A percentile compares a stretch with the other conserved stretches of the same genome.
Conservation (phyloP, 2,797 vertebrate genomes). For the Hapalemur alaotrensis region DNA sequence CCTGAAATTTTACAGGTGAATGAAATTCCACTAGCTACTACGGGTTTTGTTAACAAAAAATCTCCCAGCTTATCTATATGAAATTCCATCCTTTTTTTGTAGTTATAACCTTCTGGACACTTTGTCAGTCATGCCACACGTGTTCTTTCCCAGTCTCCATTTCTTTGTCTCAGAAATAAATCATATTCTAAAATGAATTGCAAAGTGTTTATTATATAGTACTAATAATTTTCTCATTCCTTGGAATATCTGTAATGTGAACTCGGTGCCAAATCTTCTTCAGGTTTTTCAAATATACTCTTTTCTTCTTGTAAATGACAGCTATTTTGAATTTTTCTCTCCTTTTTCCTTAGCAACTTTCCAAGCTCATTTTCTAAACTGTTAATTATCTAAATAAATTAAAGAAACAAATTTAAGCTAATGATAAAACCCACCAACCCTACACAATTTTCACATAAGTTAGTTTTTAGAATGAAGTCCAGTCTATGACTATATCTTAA, state of each 20-base stretch:
- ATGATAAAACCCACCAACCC: background rate
- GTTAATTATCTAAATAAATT: slow-evolving; percentile 24
- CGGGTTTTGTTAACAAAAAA: slow-evolving; percentile 35
- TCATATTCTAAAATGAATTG: background rate
- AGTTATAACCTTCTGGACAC: background rate
- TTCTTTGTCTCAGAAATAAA: slow-evolving; percentile 34
- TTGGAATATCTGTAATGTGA: background rate
- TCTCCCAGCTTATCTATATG: background rate
- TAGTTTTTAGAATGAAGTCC: background rate
- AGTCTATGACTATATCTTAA: background rate
- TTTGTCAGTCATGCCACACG: background rate
- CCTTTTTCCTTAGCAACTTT: background rate
- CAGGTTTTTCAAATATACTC: background rate
- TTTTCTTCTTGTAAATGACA: background rate
- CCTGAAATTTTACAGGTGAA: slow-evolving; percentile 32
- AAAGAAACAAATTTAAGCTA: background rate
- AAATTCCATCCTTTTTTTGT: background rate
- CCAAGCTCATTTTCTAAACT: background rate
- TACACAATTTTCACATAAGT: background rate
- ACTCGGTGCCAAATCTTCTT: background rate
- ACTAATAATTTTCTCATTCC: background rate
- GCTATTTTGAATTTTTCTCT: background rate
- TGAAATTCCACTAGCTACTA: slow-evolving; percentile 8
- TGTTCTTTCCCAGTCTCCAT: background rate
- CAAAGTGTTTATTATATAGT: background rate